Conservation (phyloP, 1,140 invertebrate species). For the Drosophila prosaltans region DNA sequence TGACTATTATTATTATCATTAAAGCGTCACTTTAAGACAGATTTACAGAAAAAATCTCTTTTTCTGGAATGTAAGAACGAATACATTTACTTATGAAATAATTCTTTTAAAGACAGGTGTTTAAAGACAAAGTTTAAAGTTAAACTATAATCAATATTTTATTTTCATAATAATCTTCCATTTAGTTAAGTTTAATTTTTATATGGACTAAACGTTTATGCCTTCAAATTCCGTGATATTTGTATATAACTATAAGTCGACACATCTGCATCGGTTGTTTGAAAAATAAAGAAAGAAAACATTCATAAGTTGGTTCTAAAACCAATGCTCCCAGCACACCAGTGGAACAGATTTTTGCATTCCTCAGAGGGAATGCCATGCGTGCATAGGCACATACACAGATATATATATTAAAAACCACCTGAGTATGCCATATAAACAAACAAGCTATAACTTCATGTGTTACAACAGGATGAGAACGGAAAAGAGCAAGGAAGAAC, state of each 20-base stretch:
- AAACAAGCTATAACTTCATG: constrained; percentile 30
- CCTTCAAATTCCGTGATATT: not conserved
- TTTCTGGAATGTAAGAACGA: too few relatives aligned
- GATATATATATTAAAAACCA: constrained; percentile 46
- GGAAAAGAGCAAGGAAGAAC: not conserved
- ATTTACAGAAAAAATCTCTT: too few relatives aligned
- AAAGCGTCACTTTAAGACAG: too few relatives aligned
- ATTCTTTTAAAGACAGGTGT: too few relatives aligned
- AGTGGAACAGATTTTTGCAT: constrained; percentile 68
- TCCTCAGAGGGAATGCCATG: constrained; percentile 37
- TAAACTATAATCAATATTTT: too few relatives aligned
- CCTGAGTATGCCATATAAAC: constrained; percentile 61
- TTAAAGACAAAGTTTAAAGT: too few relatives aligned
- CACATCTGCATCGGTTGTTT: not conserved
- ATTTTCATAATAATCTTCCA: too few relatives aligned
- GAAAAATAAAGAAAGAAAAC: constrained; percentile 26
- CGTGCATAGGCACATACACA: not conserved
- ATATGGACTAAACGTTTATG: not conserved
- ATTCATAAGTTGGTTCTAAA: constrained; percentile 14
- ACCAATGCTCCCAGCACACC: not conserved
- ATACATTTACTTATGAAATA: too few relatives aligned
- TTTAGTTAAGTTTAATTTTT: too few relatives aligned
- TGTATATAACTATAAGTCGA: not conserved
- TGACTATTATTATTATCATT: too few relatives aligned
- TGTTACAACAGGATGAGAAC: not conserved